These are phyloP conservation scores for Candoia aspera DNA, from an alignment of 2,113 vertebrate species.

Conservation along the genomic window DNA sequence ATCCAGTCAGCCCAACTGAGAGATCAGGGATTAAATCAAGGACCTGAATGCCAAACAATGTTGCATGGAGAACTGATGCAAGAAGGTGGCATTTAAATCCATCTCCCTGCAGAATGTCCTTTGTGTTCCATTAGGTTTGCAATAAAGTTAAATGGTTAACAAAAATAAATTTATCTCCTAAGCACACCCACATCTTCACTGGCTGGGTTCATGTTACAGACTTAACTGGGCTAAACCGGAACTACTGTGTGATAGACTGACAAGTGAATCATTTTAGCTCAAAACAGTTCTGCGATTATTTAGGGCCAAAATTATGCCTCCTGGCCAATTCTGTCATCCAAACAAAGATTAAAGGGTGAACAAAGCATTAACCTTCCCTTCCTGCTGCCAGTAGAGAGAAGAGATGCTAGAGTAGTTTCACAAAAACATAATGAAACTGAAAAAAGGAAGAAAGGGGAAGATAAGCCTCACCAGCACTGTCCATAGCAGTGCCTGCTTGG, in stretches of 20 bases:
- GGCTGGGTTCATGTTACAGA: not conserved
- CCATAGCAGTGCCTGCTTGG: not conserved
- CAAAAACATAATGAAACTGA: not conserved
- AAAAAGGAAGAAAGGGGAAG: not conserved
- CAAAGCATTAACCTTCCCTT: not conserved
- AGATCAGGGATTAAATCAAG: not conserved
- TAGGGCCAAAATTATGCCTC: not conserved
- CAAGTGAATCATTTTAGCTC: not conserved
- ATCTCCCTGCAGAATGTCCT: not conserved
- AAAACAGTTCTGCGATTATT: not conserved
- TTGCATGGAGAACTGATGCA: not conserved
- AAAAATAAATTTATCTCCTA: not conserved
- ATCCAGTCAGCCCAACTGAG: not conserved
- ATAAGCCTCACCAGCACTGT: not conserved
- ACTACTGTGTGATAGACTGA: not conserved
- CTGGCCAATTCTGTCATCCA: not conserved
- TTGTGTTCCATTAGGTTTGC: not conserved
- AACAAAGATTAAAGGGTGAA: not conserved
- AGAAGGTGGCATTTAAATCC: not conserved
- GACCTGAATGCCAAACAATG: not conserved
- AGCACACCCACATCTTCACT: not conserved
- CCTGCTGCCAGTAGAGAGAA: not conserved
- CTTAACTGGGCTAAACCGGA: not conserved
- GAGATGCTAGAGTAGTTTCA: not conserved
- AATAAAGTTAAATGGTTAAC: not conserved